Percentiles rank a stretch among this genome's conserved stretches.
Conservation (phyloP, 2,888 invertebrate genomes). For the Girardia tigrina region DNA sequence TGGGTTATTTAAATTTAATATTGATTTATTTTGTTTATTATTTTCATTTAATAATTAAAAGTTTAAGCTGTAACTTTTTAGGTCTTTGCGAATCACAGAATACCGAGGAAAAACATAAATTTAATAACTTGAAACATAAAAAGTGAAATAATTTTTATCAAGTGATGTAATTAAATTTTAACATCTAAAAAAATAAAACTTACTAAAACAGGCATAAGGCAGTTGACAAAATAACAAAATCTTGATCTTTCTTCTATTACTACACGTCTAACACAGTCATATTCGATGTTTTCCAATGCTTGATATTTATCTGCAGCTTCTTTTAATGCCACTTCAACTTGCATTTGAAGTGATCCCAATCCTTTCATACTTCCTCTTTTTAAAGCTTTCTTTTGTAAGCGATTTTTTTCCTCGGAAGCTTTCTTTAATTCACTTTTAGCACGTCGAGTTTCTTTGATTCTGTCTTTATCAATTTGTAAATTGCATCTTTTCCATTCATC, state of each 20-base stretch:
- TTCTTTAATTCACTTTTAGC: constrained; percentile 15
- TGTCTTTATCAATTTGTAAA: constrained; percentile 20
- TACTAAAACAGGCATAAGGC: constrained; percentile 77
- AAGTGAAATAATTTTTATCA: no score
- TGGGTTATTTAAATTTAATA: no score
- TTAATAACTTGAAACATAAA: no score
- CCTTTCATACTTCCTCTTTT: constrained; percentile 3
- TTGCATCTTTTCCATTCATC: constrained; percentile 20
- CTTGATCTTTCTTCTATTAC: constrained; percentile 76
- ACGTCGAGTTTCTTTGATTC: neutral
- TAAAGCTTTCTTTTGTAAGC: constrained; percentile 14
- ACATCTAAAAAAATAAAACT: no score
- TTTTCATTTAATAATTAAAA: no score
- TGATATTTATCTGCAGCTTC: constrained; percentile 69
- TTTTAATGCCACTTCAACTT: constrained; percentile 56
- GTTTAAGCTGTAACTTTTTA: no score
- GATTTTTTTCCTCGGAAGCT: neutral
- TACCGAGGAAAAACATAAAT: no score
- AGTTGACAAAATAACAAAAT: constrained; percentile 79
- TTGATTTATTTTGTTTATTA: no score
- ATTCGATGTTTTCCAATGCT: constrained; percentile 74
- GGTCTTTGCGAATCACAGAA: no score
- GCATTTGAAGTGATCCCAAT: constrained; percentile 43
- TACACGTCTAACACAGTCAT: constrained; percentile 73
- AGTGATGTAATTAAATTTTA: no score